Evolutionary conservation across 2,888 invertebrate genomes (phyloP).

Genomic region (Strigamia transsilvanica): DNA sequence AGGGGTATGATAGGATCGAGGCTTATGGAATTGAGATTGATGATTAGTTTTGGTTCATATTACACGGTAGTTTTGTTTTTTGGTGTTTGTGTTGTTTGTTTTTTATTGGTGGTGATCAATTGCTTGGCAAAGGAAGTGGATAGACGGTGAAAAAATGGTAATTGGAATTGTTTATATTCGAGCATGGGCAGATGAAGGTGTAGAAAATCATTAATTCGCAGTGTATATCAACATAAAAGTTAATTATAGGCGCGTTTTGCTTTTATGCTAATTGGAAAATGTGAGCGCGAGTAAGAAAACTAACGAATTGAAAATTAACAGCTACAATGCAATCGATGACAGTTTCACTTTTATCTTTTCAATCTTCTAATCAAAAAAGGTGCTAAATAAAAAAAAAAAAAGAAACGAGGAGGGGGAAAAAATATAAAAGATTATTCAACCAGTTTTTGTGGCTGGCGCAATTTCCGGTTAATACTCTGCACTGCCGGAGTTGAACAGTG

Average conservation of each 20-base stretch:
- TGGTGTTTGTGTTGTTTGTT: neutral
- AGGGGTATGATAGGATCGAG: neutral
- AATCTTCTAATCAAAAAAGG: neutral
- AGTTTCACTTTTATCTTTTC: neutral
- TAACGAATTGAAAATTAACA: constrained; percentile 25
- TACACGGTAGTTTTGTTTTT: neutral
- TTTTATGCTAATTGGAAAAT: constrained; percentile 25
- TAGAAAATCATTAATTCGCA: constrained; percentile 3
- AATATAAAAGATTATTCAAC: constrained; percentile 1
- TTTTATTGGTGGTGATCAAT: neutral
- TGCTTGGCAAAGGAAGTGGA: no score
- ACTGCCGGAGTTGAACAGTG: neutral
- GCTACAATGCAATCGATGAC: neutral
- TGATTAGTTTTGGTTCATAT: neutral
- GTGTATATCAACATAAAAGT: neutral
- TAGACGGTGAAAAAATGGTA: neutral
- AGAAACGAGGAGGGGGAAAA: no score
- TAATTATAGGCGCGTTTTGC: constrained; percentile 6
- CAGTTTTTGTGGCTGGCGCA: neutral
- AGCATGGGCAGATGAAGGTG: neutral
- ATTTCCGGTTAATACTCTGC: constrained; percentile 7
- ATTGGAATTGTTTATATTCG: neutral
- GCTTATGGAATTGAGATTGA: neutral
- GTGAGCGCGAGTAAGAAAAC: neutral
- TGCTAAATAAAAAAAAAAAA: neutral